A percentile compares a stretch with the other conserved stretches of the same genome.
Evolutionary conservation across 2,888 invertebrate genomes (phyloP).

Genomic region (Rosalia funebris): DNA sequence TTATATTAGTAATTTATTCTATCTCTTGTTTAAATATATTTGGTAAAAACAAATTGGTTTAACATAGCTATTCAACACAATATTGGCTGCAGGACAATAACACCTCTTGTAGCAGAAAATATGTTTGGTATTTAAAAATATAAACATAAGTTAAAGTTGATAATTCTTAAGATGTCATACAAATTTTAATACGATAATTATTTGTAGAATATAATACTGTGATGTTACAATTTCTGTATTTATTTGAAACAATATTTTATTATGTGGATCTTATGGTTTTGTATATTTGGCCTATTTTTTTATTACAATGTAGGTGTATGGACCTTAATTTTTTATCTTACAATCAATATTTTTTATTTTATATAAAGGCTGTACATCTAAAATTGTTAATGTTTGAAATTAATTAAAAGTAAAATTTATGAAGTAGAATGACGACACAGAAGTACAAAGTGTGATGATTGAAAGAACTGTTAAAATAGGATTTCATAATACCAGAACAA

Average conservation of each 20-base stretch:
- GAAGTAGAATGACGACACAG: slow-evolving; percentile 29
- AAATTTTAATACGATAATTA: slow-evolving; percentile 37
- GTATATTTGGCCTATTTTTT: slow-evolving; percentile 42
- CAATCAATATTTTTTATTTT: slow-evolving; percentile 22
- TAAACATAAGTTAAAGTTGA: slow-evolving; percentile 26
- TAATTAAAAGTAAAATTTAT: slow-evolving; percentile 35
- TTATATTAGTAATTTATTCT: too few relatives aligned
- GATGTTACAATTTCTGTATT: slow-evolving; percentile 60
- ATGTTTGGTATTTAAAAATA: slow-evolving; percentile 27
- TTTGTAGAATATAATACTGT: slow-evolving; percentile 54
- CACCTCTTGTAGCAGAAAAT: slow-evolving; percentile 14
- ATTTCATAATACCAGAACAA: slow-evolving; percentile 49
- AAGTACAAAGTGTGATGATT: slow-evolving; percentile 44
- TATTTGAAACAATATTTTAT: slow-evolving; percentile 55
- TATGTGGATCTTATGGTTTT: slow-evolving; percentile 37
- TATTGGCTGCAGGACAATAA: too few relatives aligned
- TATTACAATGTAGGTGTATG: slow-evolving; percentile 20
- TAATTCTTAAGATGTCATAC: slow-evolving; percentile 27
- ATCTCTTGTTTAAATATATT: too few relatives aligned
- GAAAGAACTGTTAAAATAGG: slow-evolving; percentile 44
- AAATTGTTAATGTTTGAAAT: slow-evolving; percentile 17
- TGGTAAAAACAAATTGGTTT: too few relatives aligned
- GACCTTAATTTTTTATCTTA: slow-evolving; percentile 14
- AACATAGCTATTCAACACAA: too few relatives aligned
- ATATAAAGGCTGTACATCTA: slow-evolving; percentile 20